Evolutionary conservation across 37 sponge, comb jelly and placozoan species (phyloP).

Genomic region (Agelas oroides): DNA sequence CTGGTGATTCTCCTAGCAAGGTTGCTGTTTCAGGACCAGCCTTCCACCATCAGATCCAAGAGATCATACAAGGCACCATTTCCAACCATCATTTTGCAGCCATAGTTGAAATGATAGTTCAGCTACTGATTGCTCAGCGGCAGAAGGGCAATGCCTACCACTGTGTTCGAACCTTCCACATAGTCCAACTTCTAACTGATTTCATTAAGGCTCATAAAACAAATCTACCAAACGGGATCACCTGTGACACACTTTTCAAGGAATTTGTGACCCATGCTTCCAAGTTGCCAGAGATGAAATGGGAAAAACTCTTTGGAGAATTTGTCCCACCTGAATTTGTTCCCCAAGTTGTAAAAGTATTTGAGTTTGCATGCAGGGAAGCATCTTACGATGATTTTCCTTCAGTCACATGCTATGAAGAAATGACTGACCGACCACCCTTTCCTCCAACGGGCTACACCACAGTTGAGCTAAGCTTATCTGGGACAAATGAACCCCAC

Average conservation of each 20-base stretch:
- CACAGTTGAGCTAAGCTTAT: constrained; percentile 38
- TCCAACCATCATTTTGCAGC: constrained; percentile 46
- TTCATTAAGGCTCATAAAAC: constrained; percentile 26
- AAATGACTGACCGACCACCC: constrained; percentile 3
- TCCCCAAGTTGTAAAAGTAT: constrained; percentile 50
- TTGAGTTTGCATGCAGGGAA: background rate
- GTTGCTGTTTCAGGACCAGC: constrained; percentile 76
- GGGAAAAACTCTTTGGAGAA: constrained; percentile 77
- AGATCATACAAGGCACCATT: constrained; percentile 9
- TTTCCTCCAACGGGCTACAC: constrained; percentile 69
- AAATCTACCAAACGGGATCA: background rate
- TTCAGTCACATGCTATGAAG: constrained; percentile 13
- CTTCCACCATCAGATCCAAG: constrained; percentile 54
- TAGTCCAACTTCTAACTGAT: constrained; percentile 68
- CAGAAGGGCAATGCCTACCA: constrained; percentile 89
- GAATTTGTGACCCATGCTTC: constrained; percentile 45
- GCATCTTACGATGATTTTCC: background rate
- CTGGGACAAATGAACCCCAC: constrained; percentile 7
- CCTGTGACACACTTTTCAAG: constrained; percentile 59
- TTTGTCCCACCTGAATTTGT: constrained; percentile 76
- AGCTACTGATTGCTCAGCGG: constrained; percentile 52
- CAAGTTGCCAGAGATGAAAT: constrained; percentile 35
- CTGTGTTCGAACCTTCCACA: constrained; percentile 89
- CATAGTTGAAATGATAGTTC: constrained; percentile 68
- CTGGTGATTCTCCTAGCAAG: constrained; percentile 63